These are phyloP conservation scores for Polydrusus tereticollis DNA, from an alignment of 2,888 invertebrate species.

Conservation along the genomic window DNA sequence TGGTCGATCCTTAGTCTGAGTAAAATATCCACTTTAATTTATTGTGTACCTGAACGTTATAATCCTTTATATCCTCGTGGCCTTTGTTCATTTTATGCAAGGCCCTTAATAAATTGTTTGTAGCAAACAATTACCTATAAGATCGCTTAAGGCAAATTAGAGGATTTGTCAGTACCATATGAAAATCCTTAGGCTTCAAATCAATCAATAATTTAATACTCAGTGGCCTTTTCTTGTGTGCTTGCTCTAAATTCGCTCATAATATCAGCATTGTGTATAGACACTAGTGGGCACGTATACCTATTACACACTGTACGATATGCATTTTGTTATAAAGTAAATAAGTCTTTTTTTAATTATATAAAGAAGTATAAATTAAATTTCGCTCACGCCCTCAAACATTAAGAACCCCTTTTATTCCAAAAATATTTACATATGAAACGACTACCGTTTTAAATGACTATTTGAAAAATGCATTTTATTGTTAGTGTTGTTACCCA, in stretches of 20 bases:
- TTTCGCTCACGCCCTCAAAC: too few relatives aligned
- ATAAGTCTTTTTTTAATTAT: too few relatives aligned
- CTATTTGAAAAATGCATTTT: constrained; percentile 14
- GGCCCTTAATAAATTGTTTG: constrained; percentile 12
- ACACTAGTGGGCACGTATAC: too few relatives aligned
- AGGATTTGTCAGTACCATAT: constrained; percentile 9
- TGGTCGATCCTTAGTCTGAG: constrained; percentile 5
- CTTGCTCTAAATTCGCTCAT: background rate
- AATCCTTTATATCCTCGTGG: constrained; percentile 4
- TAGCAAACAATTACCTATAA: constrained; percentile 12
- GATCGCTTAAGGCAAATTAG: constrained; percentile 6
- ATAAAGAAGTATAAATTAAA: too few relatives aligned
- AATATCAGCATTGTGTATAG: too few relatives aligned
- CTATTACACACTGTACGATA: too few relatives aligned
- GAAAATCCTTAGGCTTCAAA: background rate
- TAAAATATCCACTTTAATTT: constrained; percentile 22
- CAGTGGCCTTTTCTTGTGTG: background rate
- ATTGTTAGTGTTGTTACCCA: background rate
- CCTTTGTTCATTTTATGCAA: constrained; percentile 2
- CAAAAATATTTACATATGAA: constrained; percentile 3
- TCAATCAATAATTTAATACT: background rate
- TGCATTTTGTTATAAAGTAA: too few relatives aligned
- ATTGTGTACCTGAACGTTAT: constrained; percentile 25
- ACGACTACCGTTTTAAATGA: background rate
- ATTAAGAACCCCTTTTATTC: too few relatives aligned